These are phyloP conservation scores for Protophormia terraenovae DNA, from an alignment of 2,888 invertebrate genomes.

Conservation along the genomic window DNA sequence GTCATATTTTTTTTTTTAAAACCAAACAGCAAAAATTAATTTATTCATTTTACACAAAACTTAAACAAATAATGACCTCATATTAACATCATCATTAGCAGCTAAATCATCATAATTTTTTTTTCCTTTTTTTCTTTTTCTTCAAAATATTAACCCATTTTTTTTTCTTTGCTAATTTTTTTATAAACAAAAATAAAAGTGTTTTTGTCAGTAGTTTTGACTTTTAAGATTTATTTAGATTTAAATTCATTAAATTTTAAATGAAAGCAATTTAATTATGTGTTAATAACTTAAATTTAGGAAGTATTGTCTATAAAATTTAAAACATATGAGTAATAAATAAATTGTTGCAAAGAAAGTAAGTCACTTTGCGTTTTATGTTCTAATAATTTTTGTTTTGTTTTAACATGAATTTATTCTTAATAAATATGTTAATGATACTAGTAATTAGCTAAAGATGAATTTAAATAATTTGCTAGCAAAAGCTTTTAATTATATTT, in stretches of 20 bases:
- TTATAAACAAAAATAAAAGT: slow-evolving; percentile 21
- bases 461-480: no score
- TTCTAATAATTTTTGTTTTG: background rate
- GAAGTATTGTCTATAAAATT: background rate
- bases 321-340: background rate
- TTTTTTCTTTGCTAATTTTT: background rate
- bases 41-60: slow-evolving; percentile 5
- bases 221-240: background rate
- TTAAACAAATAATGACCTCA: slow-evolving; percentile 30
- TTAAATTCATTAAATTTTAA: no score
- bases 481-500: no score
- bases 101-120: background rate
- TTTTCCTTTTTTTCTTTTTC: no score
- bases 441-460: no score
- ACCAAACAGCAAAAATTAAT: background rate
- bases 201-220: background rate
- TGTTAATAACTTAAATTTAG: background rate
- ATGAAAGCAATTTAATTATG: background rate
- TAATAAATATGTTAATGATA: no score
- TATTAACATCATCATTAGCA: slow-evolving; percentile 14
- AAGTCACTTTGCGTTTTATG: background rate
- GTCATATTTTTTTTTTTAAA: slow-evolving; percentile 20
- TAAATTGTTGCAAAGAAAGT: background rate
- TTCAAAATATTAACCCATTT: background rate
- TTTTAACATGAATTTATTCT: no score